Conservation (phyloP, 2,113 vertebrate species). For the Sisor rabdophorus region DNA sequence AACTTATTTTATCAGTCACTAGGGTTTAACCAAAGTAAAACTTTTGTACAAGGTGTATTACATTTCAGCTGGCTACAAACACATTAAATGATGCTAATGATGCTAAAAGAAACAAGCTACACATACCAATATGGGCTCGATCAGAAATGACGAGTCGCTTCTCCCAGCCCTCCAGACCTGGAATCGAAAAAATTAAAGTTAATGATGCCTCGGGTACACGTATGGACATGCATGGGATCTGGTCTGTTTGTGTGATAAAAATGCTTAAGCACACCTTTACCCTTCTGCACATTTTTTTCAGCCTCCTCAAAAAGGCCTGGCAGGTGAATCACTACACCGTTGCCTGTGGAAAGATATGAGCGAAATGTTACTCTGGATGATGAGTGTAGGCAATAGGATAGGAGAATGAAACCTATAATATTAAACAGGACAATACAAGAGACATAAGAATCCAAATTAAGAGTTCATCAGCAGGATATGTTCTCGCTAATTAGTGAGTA, state of each 20-base stretch:
- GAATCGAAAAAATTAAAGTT: constrained; percentile 31
- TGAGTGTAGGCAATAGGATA: background rate
- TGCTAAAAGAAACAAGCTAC: background rate
- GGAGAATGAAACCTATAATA: background rate
- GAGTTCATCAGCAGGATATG: background rate
- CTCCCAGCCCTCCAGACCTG: constrained; percentile 93
- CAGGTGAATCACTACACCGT: constrained; percentile 96
- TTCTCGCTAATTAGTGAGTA: background rate
- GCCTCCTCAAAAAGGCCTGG: constrained; percentile 97
- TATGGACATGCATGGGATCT: background rate
- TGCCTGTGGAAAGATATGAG: constrained; percentile 70
- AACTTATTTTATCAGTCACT: background rate
- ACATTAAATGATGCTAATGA: background rate
- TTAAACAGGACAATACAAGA: background rate
- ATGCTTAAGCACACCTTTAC: constrained; percentile 77
- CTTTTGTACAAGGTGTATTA: background rate
- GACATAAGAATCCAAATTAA: background rate
- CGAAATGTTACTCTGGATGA: too few species aligned
- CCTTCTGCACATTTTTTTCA: constrained; percentile 89
- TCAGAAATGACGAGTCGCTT: constrained; percentile 94
- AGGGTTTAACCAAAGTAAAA: too few species aligned
- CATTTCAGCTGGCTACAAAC: background rate
- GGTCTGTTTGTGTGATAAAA: background rate
- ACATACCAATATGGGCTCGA: constrained; percentile 94
- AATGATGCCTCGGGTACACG: background rate